Evolutionary conservation across 2,888 invertebrate genomes (phyloP).

Genomic region (Hypselothyrea guttata): DNA sequence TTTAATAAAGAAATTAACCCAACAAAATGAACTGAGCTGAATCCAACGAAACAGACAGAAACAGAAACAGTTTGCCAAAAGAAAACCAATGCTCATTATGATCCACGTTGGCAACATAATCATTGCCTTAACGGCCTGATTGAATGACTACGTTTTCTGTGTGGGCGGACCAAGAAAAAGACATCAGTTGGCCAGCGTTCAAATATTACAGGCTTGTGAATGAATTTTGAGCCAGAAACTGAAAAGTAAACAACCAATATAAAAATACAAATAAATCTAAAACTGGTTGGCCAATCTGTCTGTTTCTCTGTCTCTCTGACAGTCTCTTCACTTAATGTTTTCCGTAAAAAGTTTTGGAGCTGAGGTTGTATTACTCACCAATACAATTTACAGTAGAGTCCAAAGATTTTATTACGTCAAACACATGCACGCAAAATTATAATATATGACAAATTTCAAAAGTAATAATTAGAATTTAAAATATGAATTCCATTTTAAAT

Average conservation of each 20-base stretch:
- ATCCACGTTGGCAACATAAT: slow-evolving; percentile 21
- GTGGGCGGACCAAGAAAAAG: slow-evolving; percentile 54
- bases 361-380: slow-evolving; percentile 54
- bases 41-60: slow-evolving; percentile 1
- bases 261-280: slow-evolving; percentile 36
- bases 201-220: slow-evolving; percentile 67
- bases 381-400: slow-evolving; percentile 64
- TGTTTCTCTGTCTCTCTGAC: slow-evolving; percentile 29
- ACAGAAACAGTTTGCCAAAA: slow-evolving; percentile 43
- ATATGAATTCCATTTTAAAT: background rate
- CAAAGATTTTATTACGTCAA: slow-evolving; percentile 68
- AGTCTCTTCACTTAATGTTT: slow-evolving; percentile 21
- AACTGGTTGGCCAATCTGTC: slow-evolving; percentile 59
- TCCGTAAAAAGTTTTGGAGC: too few species aligned
- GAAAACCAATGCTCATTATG: slow-evolving; percentile 30
- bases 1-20: slow-evolving; percentile 73
- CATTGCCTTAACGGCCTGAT: slow-evolving; percentile 14
- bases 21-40: slow-evolving; percentile 19
- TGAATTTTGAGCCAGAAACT: slow-evolving; percentile 48
- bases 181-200: slow-evolving; percentile 59
- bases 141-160: slow-evolving; percentile 70
- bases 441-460: slow-evolving; percentile 44
- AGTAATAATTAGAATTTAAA: background rate
- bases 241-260: slow-evolving; percentile 14
- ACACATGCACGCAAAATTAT: slow-evolving; percentile 64